Percentiles rank a stretch among this genome's conserved stretches.
These are phyloP conservation scores for Temnothorax curvispinosus DNA, from an alignment of 1,140 invertebrate genomes.

Conservation along the genomic window DNA sequence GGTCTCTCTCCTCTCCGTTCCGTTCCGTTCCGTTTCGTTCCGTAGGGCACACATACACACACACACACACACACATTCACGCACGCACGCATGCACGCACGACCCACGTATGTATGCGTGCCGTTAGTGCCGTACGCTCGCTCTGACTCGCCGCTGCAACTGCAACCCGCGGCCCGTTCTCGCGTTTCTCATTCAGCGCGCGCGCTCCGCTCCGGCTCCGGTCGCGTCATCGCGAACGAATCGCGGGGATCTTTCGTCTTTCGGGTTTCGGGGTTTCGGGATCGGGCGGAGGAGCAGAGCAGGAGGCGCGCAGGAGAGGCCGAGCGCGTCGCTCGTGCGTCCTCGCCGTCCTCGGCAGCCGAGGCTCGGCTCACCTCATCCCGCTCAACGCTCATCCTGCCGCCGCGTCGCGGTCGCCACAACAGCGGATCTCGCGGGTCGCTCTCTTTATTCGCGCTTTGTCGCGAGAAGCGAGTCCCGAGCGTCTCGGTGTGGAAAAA, in stretches of 20 bases:
- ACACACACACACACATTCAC: background rate
- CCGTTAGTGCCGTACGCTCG: background rate
- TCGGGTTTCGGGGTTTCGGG: background rate
- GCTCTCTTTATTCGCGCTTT: too few species aligned
- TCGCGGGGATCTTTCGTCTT: background rate
- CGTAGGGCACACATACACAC: too few species aligned
- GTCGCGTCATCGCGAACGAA: constrained; percentile 15
- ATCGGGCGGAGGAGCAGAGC: background rate
- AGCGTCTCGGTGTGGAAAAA: too few species aligned
- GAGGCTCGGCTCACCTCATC: too few species aligned
- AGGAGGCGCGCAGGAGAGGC: background rate
- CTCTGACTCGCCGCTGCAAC: background rate
- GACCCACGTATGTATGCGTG: background rate
- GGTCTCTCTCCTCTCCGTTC: constrained; percentile 1
- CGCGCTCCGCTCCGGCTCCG: constrained; percentile 13
- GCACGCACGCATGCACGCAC: background rate
- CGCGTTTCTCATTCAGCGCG: constrained; percentile 30
- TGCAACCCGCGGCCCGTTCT: constrained; percentile 13
- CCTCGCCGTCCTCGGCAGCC: too few species aligned
- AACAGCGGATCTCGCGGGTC: too few species aligned
- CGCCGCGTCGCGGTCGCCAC: too few species aligned
- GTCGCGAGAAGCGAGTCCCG: too few species aligned
- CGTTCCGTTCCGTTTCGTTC: background rate
- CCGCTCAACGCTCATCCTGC: too few species aligned
- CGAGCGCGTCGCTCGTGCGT: background rate